A percentile compares a stretch with the other conserved stretches of the same genome.
phyloP scores from a whole-genome alignment of 2,113 vertebrate species.

The Deroptyus accipitrinus region DNA sequence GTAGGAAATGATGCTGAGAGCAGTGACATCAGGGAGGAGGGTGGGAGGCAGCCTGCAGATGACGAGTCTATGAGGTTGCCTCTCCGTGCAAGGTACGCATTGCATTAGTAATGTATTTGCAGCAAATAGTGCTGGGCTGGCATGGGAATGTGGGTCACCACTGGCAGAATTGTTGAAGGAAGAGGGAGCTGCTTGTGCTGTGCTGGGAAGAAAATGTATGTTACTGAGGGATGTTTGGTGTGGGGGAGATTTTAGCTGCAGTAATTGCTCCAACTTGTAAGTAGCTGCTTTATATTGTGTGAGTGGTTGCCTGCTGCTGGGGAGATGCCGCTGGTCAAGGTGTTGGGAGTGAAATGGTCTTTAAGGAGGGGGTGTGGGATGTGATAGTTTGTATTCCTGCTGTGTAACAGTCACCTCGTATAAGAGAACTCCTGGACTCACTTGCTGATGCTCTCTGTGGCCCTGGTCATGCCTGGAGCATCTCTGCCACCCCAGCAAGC shows the following conservation, averaged over 20 bases:
- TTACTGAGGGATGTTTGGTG: neutral
- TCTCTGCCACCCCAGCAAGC: neutral
- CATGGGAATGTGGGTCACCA: constrained; percentile 59
- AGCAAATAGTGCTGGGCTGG: constrained; percentile 45
- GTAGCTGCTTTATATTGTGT: neutral
- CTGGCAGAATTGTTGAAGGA: constrained; percentile 1
- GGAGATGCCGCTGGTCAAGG: neutral
- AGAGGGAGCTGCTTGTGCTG: constrained; percentile 20
- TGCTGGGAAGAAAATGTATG: constrained; percentile 1
- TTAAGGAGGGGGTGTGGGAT: neutral
- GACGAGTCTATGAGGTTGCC: constrained; percentile 44
- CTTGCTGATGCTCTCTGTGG: neutral
- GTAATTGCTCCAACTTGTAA: constrained; percentile 9
- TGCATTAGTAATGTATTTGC: constrained; percentile 38
- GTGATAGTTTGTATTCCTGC: neutral
- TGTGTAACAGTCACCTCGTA: fast-evolving
- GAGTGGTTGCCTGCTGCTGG: neutral
- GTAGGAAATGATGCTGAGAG: neutral
- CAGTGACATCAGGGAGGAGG: constrained; percentile 29
- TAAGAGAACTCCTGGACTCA: neutral
- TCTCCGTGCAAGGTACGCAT: constrained; percentile 29
- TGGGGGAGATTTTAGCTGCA: neutral
- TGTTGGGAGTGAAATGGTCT: neutral
- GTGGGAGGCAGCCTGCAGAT: constrained; percentile 28
- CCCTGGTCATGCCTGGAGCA: neutral